phyloP scores from a whole-genome alignment of 1,140 invertebrate species.

The Drosophila paulistorum region DNA sequence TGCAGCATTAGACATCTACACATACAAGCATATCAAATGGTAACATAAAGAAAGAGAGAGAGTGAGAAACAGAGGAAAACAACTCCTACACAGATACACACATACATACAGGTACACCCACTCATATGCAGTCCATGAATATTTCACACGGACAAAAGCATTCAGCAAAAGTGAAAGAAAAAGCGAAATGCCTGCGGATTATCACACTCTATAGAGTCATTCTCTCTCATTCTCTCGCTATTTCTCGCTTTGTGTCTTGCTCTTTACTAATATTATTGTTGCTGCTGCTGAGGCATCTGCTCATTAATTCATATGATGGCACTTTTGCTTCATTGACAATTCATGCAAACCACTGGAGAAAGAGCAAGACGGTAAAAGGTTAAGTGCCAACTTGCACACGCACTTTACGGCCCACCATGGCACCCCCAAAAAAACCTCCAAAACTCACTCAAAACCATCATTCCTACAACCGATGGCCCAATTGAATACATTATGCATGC shows the following conservation, averaged over 20 bases:
- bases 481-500: slow-evolving; percentile 66
- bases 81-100: slow-evolving; percentile 19
- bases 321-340: slow-evolving; percentile 72
- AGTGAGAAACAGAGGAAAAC: slow-evolving; percentile 4
- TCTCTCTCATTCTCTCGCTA: background rate
- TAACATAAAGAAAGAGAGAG: background rate
- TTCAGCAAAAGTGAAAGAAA: slow-evolving; percentile 61
- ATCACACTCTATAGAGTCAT: slow-evolving; percentile 66
- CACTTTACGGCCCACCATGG: slow-evolving; percentile 20
- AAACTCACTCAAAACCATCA: too few species aligned
- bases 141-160: slow-evolving; percentile 58
- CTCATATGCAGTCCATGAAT: slow-evolving; percentile 58
- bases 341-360: slow-evolving; percentile 46
- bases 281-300: slow-evolving; percentile 45
- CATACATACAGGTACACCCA: too few species aligned
- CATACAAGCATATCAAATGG: background rate
- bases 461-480: slow-evolving; percentile 25
- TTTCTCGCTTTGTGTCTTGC: slow-evolving; percentile 1
- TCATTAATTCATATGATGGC: slow-evolving; percentile 76
- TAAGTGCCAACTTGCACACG: slow-evolving; percentile 66
- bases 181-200: slow-evolving; percentile 64
- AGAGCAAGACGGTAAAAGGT: slow-evolving; percentile 32
- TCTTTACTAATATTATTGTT: slow-evolving; percentile 38
- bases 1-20: slow-evolving; percentile 19
- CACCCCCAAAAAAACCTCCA: slow-evolving; percentile 22